These are phyloP conservation scores for Columba livia DNA, from an alignment of 2,113 vertebrate genomes.

Conservation along the genomic window DNA sequence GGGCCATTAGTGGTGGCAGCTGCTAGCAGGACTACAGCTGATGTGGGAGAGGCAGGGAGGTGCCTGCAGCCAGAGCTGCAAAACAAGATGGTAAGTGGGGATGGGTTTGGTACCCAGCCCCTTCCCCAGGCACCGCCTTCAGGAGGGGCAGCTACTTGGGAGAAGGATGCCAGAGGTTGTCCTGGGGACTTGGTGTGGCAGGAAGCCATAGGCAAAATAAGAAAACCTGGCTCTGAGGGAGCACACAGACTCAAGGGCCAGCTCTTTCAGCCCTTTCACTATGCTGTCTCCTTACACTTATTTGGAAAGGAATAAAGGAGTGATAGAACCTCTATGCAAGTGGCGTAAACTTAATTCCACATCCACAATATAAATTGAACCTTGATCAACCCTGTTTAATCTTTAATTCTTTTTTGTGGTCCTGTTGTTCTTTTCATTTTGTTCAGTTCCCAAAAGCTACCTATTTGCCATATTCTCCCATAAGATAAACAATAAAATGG, in stretches of 20 bases:
- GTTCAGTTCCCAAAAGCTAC: neutral
- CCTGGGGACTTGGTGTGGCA: no score
- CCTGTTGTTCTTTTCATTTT: neutral
- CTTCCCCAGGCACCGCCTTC: neutral
- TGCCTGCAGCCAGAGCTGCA: neutral
- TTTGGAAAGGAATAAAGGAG: neutral
- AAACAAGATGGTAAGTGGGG: rapidly evolving
- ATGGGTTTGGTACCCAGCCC: rapidly evolving
- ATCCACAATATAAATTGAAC: neutral
- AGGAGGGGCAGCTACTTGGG: neutral
- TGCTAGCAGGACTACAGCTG: neutral
- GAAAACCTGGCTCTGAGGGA: neutral
- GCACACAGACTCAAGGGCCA: neutral
- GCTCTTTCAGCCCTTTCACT: neutral
- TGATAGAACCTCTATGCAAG: neutral
- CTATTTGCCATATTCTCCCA: neutral
- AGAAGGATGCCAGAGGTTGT: neutral
- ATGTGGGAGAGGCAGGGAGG: neutral
- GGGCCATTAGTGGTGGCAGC: neutral
- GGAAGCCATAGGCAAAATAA: neutral
- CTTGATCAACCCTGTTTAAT: neutral
- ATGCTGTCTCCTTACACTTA: neutral
- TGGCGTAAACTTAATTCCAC: neutral
- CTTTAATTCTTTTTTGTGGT: neutral
- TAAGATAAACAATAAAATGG: neutral